These are phyloP conservation scores for Strigamia crassipes DNA, from an alignment of 2,888 invertebrate species.

Conservation along the genomic window DNA sequence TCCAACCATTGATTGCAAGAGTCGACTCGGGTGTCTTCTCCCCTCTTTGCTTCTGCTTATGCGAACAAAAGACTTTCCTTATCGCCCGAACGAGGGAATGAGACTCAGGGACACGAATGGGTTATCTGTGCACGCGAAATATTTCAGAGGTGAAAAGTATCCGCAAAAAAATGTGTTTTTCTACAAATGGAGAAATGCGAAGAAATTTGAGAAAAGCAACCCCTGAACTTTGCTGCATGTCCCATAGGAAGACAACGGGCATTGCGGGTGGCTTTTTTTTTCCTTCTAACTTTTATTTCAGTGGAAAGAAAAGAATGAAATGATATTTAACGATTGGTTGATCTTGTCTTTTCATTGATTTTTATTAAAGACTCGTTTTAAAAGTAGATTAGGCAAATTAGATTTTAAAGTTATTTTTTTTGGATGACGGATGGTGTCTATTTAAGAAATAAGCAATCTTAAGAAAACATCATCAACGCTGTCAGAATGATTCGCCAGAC, in stretches of 20 bases:
- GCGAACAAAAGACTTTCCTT: slow-evolving; percentile 22
- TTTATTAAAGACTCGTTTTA: no score
- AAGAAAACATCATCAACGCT: no score
- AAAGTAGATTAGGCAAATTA: no score
- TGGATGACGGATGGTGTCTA: no score
- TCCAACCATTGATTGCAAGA: slow-evolving; percentile 26
- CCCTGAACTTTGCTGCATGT: not conserved
- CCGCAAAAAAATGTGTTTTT: not conserved
- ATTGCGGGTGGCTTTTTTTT: no score
- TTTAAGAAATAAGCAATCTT: no score
- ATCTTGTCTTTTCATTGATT: no score
- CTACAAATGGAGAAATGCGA: not conserved
- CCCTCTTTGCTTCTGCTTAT: slow-evolving; percentile 1
- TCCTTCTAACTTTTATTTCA: no score
- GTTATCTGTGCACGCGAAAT: not conserved
- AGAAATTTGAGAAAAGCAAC: not conserved
- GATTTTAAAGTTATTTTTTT: no score
- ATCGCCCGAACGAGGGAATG: not conserved
- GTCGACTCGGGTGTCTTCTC: not conserved
- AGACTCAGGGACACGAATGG: slow-evolving; percentile 10
- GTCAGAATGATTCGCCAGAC: no score
- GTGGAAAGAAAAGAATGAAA: no score
- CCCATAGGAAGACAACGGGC: not conserved
- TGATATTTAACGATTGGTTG: no score
- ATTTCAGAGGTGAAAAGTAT: not conserved